phyloP scores from a whole-genome alignment of 1,140 invertebrate species.

The Caenorhabditis latens region DNA sequence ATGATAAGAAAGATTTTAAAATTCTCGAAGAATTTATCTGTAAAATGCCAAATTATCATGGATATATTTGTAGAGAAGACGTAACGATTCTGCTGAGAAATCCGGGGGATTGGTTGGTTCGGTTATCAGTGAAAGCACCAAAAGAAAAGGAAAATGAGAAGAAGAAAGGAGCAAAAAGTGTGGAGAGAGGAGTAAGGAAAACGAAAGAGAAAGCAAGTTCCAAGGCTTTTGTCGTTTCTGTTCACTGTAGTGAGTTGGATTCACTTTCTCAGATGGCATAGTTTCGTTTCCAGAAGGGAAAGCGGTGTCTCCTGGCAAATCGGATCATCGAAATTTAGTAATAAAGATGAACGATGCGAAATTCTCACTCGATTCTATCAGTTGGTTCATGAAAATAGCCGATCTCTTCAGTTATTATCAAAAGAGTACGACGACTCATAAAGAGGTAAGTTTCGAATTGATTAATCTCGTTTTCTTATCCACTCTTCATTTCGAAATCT shows the following conservation, averaged over 20 bases:
- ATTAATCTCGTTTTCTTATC: too few relatives aligned
- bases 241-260: conserved; percentile 8
- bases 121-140: background rate
- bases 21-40: background rate
- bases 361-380: conserved; percentile 11
- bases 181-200: background rate
- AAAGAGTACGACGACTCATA: background rate
- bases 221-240: conserved; percentile 7
- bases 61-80: conserved; percentile 35
- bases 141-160: background rate
- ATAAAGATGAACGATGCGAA: background rate
- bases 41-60: conserved; percentile 32
- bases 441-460: background rate
- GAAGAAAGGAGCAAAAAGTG: background rate
- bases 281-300: conserved; percentile 12
- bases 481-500: background rate
- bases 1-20: background rate
- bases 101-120: conserved; percentile 6
- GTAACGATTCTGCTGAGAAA: background rate
- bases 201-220: background rate
- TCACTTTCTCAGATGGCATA: background rate
- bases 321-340: background rate
- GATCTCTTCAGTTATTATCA: background rate
- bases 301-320: background rate
- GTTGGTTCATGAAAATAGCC: background rate